Evolutionary conservation across 2,888 invertebrate species (phyloP).

Genomic region (Creontiades dilutus): DNA sequence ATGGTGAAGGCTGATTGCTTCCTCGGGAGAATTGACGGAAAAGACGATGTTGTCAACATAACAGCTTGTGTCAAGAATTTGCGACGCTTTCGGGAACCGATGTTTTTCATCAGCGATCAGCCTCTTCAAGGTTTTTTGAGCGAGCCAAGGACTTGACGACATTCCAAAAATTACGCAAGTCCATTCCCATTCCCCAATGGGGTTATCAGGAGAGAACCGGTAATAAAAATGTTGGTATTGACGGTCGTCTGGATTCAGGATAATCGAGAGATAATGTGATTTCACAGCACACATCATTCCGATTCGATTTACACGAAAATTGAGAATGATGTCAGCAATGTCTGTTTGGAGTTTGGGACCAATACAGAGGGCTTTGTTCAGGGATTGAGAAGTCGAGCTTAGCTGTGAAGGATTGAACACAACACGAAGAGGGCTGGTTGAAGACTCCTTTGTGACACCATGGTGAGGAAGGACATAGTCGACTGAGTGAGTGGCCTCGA

Average conservation of each 20-base stretch:
- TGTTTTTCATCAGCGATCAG: not conserved
- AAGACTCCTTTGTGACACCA: constrained; percentile 57
- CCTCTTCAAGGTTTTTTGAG: not conserved
- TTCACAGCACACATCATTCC: constrained; percentile 27
- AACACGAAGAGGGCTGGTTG: constrained; percentile 32
- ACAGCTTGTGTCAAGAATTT: not conserved
- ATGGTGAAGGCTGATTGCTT: not conserved
- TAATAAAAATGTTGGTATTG: constrained; percentile 31
- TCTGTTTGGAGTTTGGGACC: constrained; percentile 67
- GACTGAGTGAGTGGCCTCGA: constrained; percentile 9
- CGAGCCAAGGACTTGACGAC: not conserved
- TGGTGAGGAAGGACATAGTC: constrained; percentile 70
- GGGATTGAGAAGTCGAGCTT: not conserved
- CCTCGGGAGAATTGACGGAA: not conserved
- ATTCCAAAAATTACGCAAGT: constrained; percentile 40
- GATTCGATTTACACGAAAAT: constrained; percentile 14
- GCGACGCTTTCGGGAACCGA: not conserved
- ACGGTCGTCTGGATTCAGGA: constrained; percentile 17
- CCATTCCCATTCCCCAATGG: not conserved
- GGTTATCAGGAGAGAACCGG: constrained; percentile 3
- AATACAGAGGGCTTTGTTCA: constrained; percentile 36
- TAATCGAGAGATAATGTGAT: not conserved
- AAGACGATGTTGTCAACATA: constrained; percentile 23
- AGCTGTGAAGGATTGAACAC: constrained; percentile 61
- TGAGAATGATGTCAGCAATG: constrained; percentile 38